Conservation (phyloP, 2,888 invertebrate species). For the Prosapia bicincta region DNA sequence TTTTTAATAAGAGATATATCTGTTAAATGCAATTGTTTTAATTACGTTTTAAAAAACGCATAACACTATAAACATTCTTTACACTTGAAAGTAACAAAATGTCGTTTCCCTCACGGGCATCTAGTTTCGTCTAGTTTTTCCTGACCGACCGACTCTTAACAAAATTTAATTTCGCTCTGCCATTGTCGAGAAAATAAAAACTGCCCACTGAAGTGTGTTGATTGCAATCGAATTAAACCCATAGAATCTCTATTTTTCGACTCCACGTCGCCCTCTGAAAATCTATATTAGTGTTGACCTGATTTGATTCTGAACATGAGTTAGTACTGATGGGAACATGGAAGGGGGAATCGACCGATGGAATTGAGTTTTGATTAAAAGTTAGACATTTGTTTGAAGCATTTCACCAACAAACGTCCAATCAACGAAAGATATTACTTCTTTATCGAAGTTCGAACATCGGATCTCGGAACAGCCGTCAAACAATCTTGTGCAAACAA, state of each 20-base stretch:
- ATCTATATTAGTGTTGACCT: neutral
- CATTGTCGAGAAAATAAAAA: neutral
- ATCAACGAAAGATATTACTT: neutral
- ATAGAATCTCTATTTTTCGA: neutral
- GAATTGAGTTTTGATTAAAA: neutral
- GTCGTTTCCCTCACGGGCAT: too few species aligned
- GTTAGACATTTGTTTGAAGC: neutral
- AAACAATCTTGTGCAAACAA: neutral
- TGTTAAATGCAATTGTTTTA: too few species aligned
- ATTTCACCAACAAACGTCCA: neutral
- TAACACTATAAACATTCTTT: too few species aligned
- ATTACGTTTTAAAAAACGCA: too few species aligned
- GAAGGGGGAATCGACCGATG: neutral
- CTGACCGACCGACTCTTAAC: too few species aligned
- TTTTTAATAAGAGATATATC: too few species aligned
- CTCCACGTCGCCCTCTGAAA: too few species aligned
- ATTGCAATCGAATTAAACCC: neutral
- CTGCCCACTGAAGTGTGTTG: neutral
- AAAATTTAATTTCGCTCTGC: neutral
- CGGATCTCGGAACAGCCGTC: neutral
- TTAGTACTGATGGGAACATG: neutral
- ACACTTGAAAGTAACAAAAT: too few species aligned
- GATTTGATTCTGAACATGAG: neutral
- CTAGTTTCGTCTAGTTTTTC: too few species aligned
- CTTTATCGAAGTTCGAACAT: neutral